Base-by-base conservation (phyloP, 2,888 invertebrate genomes). In the Spicauda simplicius region DNA sequence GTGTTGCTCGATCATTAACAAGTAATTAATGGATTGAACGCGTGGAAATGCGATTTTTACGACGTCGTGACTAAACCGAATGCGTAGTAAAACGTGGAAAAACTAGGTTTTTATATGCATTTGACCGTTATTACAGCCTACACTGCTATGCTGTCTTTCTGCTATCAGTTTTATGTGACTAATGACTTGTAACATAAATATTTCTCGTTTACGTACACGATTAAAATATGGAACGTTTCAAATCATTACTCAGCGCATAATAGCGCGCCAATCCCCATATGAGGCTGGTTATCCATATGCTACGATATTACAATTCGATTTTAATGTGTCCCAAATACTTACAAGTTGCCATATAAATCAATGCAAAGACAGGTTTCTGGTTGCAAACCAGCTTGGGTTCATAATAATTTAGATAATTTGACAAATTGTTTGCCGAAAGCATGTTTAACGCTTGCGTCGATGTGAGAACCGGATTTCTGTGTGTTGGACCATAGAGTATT, bases 371-470 rank as follows among this genome's bases (percentile, higher is more conserved):
- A 45, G 33, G 41, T 58, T 19, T 45, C 45, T 45, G 14, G 14
- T 14, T 25, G 4, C 7, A 19, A 11, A 20, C 19, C 12, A 14
- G 41, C 52, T 41, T 41, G 41, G 41, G 14, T 41, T 19, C 14
- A 69, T 68, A 61, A 59, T 69, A 37, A 61, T 37, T 37, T 33
- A 37, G 19, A 48, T 63, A 69, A 72, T 71, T 71, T 69, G 63
- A 70, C 72, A 71, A 70, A 70, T 67, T 61, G 69, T 71, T 62
- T 54, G 68, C 64, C 56, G 37, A 71, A 62, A 68, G 30, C 61
- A 63, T 37, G 57, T 30, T 56, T 8, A 2, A 30, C 20, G 48
- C 18, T 33, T 11, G 54, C n/a, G 12, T 41, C 12, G 57, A 50
- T 14, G 37, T 19, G 10, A 48, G n/a, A 71, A 71, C 66, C 66